A percentile compares a stretch with the other conserved stretches of the same genome.
Evolutionary conservation across 92 coral and sea anemone genomes (phyloP).

Genomic region (Palythoa heliodiscus): DNA sequence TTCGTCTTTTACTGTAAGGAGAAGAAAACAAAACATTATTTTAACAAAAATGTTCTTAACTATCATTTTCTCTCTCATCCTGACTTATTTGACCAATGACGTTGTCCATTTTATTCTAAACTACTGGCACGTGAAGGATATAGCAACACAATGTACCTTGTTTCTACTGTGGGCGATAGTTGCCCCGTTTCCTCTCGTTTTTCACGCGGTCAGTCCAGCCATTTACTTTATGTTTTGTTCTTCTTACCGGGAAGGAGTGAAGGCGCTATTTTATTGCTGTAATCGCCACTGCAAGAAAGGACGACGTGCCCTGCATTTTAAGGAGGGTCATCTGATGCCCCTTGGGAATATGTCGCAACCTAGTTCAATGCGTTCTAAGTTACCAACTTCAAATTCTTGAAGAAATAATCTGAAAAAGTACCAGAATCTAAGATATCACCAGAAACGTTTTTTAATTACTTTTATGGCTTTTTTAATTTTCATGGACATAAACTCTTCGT

Average conservation of each 20-base stretch:
- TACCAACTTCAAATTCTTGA: too few relatives aligned
- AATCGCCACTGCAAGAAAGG: background rate
- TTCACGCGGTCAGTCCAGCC: conserved; percentile 32
- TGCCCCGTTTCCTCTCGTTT: conserved; percentile 27
- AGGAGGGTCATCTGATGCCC: background rate
- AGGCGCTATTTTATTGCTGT: conserved; percentile 1
- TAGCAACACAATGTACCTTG: conserved; percentile 3
- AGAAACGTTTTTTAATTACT: too few relatives aligned
- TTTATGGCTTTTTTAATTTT: too few relatives aligned
- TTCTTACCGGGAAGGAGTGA: conserved; percentile 34
- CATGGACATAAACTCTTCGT: too few relatives aligned
- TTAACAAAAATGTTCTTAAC: conserved; percentile 40
- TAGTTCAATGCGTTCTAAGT: background rate
- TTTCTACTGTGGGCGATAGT: conserved; percentile 26
- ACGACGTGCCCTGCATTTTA: background rate
- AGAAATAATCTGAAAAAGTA: too few relatives aligned
- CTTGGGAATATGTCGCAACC: conserved; percentile 25
- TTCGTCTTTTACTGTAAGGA: conserved; percentile 20
- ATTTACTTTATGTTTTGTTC: conserved; percentile 33
- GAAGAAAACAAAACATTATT: conserved; percentile 40
- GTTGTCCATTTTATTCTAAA: conserved; percentile 20
- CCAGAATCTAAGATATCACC: too few relatives aligned
- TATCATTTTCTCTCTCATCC: background rate
- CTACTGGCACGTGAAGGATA: background rate
- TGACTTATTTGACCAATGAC: conserved; percentile 23